phyloP scores from a whole-genome alignment of 1,140 invertebrate species.

The Drosophila orosa region DNA sequence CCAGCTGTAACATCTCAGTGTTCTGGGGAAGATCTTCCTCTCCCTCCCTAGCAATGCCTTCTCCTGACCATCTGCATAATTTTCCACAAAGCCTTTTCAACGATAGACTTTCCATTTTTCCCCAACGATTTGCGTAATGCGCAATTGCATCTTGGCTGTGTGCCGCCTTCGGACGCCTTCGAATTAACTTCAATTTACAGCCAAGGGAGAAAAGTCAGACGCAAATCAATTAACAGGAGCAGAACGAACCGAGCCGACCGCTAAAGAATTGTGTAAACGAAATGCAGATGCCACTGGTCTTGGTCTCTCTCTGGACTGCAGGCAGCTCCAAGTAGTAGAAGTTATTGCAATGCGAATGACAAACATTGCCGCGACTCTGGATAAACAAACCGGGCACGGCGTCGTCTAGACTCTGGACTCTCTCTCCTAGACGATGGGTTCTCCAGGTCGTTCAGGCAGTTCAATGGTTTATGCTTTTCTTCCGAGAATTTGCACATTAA shows the following conservation, averaged over 20 bases:
- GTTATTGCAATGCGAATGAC: constrained; percentile 80
- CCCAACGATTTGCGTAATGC: constrained; percentile 53
- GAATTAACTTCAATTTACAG: constrained; percentile 78
- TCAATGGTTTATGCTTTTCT: constrained; percentile 34
- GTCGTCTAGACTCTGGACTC: constrained; percentile 43
- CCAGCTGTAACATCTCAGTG: constrained; percentile 15
- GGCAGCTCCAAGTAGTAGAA: constrained; percentile 52
- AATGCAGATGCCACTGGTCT: constrained; percentile 60
- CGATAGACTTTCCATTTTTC: constrained; percentile 46
- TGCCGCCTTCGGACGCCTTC: constrained; percentile 20
- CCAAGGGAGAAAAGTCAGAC: constrained; percentile 32
- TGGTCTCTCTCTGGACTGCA: background rate
- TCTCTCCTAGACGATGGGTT: constrained; percentile 22
- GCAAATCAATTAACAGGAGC: constrained; percentile 72
- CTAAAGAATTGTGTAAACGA: constrained; percentile 73
- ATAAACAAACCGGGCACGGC: constrained; percentile 63
- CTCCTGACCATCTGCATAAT: constrained; percentile 33
- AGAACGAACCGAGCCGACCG: constrained; percentile 35
- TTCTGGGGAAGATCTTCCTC: constrained; percentile 6
- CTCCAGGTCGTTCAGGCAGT: constrained; percentile 19
- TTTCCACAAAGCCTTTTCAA: constrained; percentile 34
- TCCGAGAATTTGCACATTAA: constrained; percentile 46
- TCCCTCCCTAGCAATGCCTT: background rate
- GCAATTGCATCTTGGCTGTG: constrained; percentile 47
- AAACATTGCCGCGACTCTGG: constrained; percentile 63